phyloP scores from a whole-genome alignment of 30 jellyfish, hydroid and myxozoan genomes.

The Cassiopea andromeda region DNA sequence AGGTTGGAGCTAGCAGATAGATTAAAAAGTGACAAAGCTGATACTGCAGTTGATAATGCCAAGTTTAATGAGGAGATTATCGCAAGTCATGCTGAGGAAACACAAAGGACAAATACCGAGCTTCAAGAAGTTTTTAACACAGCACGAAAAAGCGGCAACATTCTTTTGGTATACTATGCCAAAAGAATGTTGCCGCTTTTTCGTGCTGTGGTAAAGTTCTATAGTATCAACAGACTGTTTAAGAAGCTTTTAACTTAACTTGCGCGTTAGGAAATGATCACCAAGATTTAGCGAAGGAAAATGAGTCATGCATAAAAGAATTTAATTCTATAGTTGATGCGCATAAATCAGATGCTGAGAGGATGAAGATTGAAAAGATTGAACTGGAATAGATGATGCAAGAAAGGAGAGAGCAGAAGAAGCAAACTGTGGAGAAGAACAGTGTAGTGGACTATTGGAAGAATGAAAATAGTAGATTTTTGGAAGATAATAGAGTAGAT shows the following conservation, averaged over 20 bases:
- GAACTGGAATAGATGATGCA: slow-evolving; percentile 66
- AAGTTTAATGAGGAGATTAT: slow-evolving; percentile 36
- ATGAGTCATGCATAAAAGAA: slow-evolving; percentile 18
- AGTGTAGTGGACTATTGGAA: slow-evolving; percentile 52
- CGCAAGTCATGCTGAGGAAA: slow-evolving; percentile 14
- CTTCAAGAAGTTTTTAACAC: too few relatives aligned
- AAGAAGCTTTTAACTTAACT: slow-evolving; percentile 57
- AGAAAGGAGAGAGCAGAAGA: slow-evolving; percentile 61
- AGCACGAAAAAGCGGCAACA: too few relatives aligned
- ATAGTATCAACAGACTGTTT: too few relatives aligned
- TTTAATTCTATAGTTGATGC: slow-evolving; percentile 14
- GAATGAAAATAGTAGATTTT: slow-evolving; percentile 7
- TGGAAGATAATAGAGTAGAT: slow-evolving; percentile 17
- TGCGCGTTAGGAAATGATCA: slow-evolving; percentile 56
- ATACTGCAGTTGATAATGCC: slow-evolving; percentile 22
- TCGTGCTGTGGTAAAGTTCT: too few relatives aligned
- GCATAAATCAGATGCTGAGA: slow-evolving; percentile 18
- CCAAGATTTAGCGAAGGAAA: slow-evolving; percentile 19
- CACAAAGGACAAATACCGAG: slow-evolving; percentile 50
- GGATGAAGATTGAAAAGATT: slow-evolving; percentile 37
- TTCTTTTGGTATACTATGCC: too few relatives aligned
- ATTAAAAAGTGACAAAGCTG: background rate
- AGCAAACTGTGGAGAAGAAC: slow-evolving; percentile 37
- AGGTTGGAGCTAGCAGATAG: background rate
- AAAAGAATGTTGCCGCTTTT: too few relatives aligned